A percentile compares a stretch with the other conserved stretches of the same genome.
These are phyloP conservation scores for Otis tarda DNA, from an alignment of 2,113 vertebrate species.

Conservation along the genomic window DNA sequence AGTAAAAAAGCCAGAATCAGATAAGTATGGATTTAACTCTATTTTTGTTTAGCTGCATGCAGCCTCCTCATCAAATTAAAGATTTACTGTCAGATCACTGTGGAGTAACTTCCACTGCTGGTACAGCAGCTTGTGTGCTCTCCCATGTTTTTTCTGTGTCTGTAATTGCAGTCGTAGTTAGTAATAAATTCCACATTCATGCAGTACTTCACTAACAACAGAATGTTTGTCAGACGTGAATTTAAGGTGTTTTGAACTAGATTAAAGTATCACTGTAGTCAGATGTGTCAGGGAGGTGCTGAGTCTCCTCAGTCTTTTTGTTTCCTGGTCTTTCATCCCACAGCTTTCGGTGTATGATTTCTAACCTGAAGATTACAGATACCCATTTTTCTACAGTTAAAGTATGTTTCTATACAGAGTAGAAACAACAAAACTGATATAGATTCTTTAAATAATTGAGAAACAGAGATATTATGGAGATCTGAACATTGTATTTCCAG, in stretches of 20 bases:
- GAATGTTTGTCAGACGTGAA: neutral
- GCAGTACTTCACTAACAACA: neutral
- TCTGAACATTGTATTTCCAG: neutral
- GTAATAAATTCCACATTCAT: neutral
- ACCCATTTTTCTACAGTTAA: neutral
- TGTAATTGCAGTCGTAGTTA: neutral
- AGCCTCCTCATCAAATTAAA: neutral
- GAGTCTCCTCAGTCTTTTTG: neutral
- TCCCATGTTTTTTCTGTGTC: neutral
- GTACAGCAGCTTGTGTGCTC: accelerated
- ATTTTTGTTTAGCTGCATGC: neutral
- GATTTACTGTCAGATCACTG: neutral
- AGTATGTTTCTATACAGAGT: neutral
- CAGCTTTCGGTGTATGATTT: neutral
- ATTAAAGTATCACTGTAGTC: neutral
- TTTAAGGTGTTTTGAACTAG: neutral
- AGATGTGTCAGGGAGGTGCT: neutral
- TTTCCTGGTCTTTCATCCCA: neutral
- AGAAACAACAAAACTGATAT: neutral
- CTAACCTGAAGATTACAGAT: neutral
- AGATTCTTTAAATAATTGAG: neutral
- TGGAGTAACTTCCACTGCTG: neutral
- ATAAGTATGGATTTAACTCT: neutral
- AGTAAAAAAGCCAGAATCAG: neutral
- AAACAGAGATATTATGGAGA: neutral